Evolutionary conservation across 1,140 invertebrate genomes (phyloP).

Genomic region (Caenorhabditis inopinata): DNA sequence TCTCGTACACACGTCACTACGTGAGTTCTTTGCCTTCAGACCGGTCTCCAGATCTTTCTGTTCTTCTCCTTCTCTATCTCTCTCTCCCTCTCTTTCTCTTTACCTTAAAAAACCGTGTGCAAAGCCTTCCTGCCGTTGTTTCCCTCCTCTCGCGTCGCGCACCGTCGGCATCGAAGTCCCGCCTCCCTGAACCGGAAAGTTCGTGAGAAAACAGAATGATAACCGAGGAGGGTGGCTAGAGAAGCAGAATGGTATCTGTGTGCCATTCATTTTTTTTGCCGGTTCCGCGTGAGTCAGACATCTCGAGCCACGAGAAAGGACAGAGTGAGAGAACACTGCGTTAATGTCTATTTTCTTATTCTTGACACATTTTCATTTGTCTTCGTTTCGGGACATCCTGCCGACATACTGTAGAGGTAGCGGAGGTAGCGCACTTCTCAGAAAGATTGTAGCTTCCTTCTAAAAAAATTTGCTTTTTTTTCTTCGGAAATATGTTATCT

Average conservation of each 20-base stretch:
- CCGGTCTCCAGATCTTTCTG: slow-evolving; percentile 20
- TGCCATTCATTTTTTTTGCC: slow-evolving; percentile 22
- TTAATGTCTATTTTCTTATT: neutral
- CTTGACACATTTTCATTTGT: neutral
- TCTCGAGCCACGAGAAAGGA: slow-evolving; percentile 8
- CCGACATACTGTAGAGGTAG: neutral
- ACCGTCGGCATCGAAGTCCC: neutral
- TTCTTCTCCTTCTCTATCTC: neutral
- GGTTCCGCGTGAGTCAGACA: slow-evolving; percentile 27
- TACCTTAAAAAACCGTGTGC: slow-evolving; percentile 10
- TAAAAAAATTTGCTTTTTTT: no score
- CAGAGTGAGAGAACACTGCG: slow-evolving; percentile 23
- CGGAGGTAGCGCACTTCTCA: no score
- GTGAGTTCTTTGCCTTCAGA: slow-evolving; percentile 18
- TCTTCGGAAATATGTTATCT: no score
- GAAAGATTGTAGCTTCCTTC: no score
- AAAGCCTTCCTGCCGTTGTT: neutral
- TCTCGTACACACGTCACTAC: slow-evolving; percentile 5
- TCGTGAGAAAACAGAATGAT: neutral
- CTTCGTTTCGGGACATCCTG: neutral
- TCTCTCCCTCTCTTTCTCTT: neutral
- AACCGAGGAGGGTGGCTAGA: neutral
- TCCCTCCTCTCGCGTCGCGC: neutral
- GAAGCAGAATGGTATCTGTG: slow-evolving; percentile 24
- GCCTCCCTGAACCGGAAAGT: slow-evolving; percentile 29